Base-by-base conservation (phyloP, 2,888 invertebrate species). In the Microctonus aethiopoides region DNA sequence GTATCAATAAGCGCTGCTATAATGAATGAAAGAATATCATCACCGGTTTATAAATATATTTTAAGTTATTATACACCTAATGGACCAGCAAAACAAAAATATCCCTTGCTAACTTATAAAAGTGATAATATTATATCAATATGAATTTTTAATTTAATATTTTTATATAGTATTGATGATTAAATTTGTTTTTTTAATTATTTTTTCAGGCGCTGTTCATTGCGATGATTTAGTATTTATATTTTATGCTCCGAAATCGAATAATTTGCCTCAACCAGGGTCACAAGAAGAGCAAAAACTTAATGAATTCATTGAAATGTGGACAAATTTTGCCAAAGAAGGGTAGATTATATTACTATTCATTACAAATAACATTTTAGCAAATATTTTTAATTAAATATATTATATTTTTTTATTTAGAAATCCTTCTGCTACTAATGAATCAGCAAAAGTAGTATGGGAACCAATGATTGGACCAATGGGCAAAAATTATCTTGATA, bases 151-250 rank as follows among this genome's bases (percentile, higher is more conserved):
- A 52, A 4, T 41, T 39, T 36, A 46, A 46, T 7, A 5, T 11
- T 11, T 9, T 36, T 22, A 26, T 36, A 41, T 2, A 6, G 6
- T 13, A 11, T 13, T 11, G 2, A 24, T 54, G 7, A 5, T 5
- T 29, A 29, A 5, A 29, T 29, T 5, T 54, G 24, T 10, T 20
- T 61, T 41, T 7, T 6, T 2, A 24, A 10, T 62, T 13, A 59
- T n/a, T 65, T 22, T 62, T 56, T 62, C 59, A 78, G 89, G 89
- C 0, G 87, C 86, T 0, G 84, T 86, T 32, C 89, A 89, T 56
- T 87, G 86, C 0, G 89, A 89, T 70, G 89, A 89, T 1, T 20
- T 89, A 9, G 87, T 86, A 46, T 89, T 89, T 75, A 59, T 88
- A 5, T 89, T 89, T 67, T 87, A 85, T 60, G 84, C 84, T 39